Base-by-base conservation (phyloP, 2,113 vertebrate genomes). In the Pseudopodoces humilis region DNA sequence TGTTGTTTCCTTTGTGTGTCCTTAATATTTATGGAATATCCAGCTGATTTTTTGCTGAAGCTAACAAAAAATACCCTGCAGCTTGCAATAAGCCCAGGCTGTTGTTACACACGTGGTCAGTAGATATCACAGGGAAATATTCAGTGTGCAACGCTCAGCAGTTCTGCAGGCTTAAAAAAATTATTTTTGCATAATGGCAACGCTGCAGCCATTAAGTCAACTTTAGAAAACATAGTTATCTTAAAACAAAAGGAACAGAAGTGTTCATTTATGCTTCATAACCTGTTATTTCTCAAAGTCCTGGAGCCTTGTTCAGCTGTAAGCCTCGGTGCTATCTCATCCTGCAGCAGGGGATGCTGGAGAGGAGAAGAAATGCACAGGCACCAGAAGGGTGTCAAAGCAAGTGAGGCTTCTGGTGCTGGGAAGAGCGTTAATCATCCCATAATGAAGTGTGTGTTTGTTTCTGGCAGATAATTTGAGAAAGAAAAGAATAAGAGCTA, bases 31-130 rank as follows among this genome's bases (percentile, higher is more conserved):
- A 95, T 94, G 90, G 86, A 56, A 23, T 63, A 55, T 75, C 83
- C 19, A 47, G 37, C 53, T 82, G 74, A 82, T 68, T 96, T 94
- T 94, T 85, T 96, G 92, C 96, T 95, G 95, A 97, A 97, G 83
- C 49, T 24, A 86, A 92, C 81, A 87, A 67, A 82, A 97, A 94
- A 55, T 59, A 59, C 31, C 65, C 56, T 47, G 33, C 72, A 90
- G 63, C 70, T 85, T 95, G 91, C 92, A 95, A 2, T 39, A 80
- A 94, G 82, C 62, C 68, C 37, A 80, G 86, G 68, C 85, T 86
- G 56, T 23, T 96, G 68, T 78, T 92, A 21, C 27, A 67, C 77
- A 83, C 2, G 13, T 86, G 53, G 63, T 64, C 86, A 47, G 70
- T 7, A 78, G 69, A 44, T 35, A 74, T 91, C 10, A 4, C 24